Evolutionary conservation across 2,888 invertebrate species (phyloP).

Genomic region (Nomada goodeniana): DNA sequence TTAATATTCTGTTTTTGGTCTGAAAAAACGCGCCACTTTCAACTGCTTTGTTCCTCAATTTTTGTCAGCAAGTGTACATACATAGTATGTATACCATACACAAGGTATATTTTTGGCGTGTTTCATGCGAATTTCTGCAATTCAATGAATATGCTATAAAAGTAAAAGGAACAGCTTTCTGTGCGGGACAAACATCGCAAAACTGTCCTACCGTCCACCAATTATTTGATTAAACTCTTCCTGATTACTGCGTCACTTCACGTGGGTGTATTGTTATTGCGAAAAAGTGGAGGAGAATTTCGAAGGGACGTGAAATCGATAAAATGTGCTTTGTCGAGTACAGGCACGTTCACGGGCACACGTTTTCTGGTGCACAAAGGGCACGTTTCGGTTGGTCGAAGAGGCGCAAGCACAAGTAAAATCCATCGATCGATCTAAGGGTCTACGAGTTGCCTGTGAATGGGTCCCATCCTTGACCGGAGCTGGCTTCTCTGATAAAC

Average conservation of each 20-base stretch:
- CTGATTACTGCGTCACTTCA: slow-evolving; percentile 7
- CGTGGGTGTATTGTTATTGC: slow-evolving; percentile 34
- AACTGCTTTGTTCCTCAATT: too few species aligned
- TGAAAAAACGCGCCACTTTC: too few species aligned
- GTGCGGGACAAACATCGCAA: background rate
- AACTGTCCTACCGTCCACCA: background rate
- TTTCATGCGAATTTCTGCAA: background rate
- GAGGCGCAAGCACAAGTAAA: slow-evolving; percentile 42
- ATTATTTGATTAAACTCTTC: slow-evolving; percentile 12
- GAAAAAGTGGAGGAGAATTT: slow-evolving; percentile 43
- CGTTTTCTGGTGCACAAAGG: slow-evolving; percentile 50
- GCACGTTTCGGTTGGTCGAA: slow-evolving; percentile 52
- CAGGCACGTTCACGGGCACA: slow-evolving; percentile 26
- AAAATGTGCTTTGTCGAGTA: slow-evolving; percentile 44
- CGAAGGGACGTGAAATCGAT: slow-evolving; percentile 58
- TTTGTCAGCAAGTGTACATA: background rate
- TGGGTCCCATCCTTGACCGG: slow-evolving; percentile 60
- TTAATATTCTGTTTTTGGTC: too few species aligned
- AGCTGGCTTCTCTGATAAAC: slow-evolving; percentile 64
- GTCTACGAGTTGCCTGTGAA: slow-evolving; percentile 33
- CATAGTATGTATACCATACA: background rate
- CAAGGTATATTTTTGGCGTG: background rate
- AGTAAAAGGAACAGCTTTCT: background rate
- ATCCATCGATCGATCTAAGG: slow-evolving; percentile 66
- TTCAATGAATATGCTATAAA: background rate